These are phyloP conservation scores for Shargacucullia verbasci DNA, from an alignment of 2,888 invertebrate genomes.

Conservation along the genomic window DNA sequence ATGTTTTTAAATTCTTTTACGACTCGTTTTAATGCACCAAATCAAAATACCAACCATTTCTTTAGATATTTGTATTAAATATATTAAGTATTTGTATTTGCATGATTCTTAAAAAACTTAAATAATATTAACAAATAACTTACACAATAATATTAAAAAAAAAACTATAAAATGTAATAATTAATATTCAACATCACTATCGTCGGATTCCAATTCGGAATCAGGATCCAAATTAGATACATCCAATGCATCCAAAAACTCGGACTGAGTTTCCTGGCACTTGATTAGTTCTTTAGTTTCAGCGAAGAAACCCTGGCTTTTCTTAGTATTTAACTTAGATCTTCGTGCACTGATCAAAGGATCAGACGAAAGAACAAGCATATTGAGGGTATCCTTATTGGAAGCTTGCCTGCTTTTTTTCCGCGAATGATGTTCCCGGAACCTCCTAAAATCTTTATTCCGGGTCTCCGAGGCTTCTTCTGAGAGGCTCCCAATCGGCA, in stretches of 20 bases:
- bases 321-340: conserved; percentile 11
- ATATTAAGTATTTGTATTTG: neutral
- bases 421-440: conserved; percentile 6
- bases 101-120: neutral
- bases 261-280: neutral
- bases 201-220: neutral
- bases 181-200: neutral
- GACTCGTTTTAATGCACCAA: too few species aligned
- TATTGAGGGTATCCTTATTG: conserved; percentile 28
- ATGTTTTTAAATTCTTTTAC: too few species aligned
- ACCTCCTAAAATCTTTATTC: conserved; percentile 6
- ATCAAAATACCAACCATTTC: too few species aligned
- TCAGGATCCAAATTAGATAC: neutral
- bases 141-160: too few species aligned
- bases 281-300: neutral
- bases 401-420: conserved; percentile 23
- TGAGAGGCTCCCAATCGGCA: neutral
- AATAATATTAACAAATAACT: too few species aligned
- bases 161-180: neutral
- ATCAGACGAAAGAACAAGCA: conserved; percentile 34
- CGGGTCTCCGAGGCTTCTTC: neutral
- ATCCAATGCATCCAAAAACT: conserved; percentile 1
- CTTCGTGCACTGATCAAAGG: conserved; percentile 21
- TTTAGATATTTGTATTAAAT: too few species aligned
- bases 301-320: conserved; percentile 1